A percentile compares a stretch with the other conserved stretches of the same genome.
Conservation (phyloP, 2,888 invertebrate genomes). For the Agapetus fuscipes region DNA sequence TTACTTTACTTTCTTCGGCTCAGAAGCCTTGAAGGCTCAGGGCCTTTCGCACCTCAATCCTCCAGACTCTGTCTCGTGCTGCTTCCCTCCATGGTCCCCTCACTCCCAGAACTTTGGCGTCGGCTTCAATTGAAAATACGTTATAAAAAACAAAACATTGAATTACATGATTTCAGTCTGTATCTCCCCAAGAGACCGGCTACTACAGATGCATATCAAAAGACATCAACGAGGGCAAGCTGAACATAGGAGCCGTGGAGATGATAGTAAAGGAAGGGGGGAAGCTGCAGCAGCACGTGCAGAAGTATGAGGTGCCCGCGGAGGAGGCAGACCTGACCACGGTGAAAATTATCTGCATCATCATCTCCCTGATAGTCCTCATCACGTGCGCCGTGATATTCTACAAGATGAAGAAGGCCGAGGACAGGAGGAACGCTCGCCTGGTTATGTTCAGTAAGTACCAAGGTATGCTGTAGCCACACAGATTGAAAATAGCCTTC, state of each 20-base stretch:
- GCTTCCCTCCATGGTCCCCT: too few species aligned
- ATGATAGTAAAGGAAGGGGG: conserved; percentile 48
- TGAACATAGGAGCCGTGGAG: conserved; percentile 48
- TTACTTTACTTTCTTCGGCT: too few species aligned
- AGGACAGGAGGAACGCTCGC: conserved; percentile 35
- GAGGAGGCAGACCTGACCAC: conserved; percentile 30
- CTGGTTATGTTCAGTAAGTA: conserved; percentile 32
- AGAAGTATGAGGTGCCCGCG: neutral
- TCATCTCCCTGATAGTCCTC: conserved; percentile 38
- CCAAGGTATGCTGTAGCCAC: too few species aligned
- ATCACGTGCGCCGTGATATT: conserved; percentile 38
- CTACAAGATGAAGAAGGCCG: conserved; percentile 36
- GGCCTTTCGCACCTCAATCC: too few species aligned
- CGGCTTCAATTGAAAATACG: too few species aligned
- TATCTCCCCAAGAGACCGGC: conserved; percentile 51
- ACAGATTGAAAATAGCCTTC: too few species aligned
- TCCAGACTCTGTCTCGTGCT: too few species aligned
- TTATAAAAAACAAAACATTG: too few species aligned
- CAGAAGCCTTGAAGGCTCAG: too few species aligned
- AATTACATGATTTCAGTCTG: too few species aligned
- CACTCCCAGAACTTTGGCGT: too few species aligned
- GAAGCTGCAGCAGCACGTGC: conserved; percentile 11
- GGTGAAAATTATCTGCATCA: conserved; percentile 38
- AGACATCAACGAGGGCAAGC: conserved; percentile 41
- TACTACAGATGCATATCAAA: conserved; percentile 55